Evolutionary conservation across 2,888 invertebrate genomes (phyloP).

Genomic region (Melipona beecheii): DNA sequence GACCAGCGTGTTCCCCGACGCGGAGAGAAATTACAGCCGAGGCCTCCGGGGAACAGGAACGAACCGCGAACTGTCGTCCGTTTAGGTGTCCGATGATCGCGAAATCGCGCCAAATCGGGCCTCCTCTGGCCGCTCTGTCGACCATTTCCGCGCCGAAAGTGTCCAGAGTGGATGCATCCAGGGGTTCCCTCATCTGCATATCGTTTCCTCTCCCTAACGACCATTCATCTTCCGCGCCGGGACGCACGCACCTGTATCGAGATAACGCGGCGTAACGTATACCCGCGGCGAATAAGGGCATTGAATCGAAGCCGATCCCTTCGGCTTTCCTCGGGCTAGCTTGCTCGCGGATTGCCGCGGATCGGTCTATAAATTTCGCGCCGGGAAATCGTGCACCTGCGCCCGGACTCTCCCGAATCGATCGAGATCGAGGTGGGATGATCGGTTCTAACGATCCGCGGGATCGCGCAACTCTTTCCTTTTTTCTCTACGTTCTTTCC

Average conservation of each 20-base stretch:
- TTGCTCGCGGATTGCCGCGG: constrained; percentile 51
- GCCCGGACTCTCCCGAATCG: constrained; percentile 30
- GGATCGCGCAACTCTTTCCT: background rate
- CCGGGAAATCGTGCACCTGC: constrained; percentile 64
- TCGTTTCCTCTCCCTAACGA: constrained; percentile 71
- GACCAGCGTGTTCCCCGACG: too few species aligned
- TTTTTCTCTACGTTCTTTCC: background rate
- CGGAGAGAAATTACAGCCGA: constrained; percentile 6
- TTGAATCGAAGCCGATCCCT: constrained; percentile 71
- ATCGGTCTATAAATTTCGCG: constrained; percentile 68
- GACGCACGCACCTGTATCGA: constrained; percentile 72
- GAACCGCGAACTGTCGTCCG: background rate
- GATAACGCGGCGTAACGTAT: constrained; percentile 68
- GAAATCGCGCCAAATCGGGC: constrained; percentile 55
- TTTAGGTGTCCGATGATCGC: constrained; percentile 27
- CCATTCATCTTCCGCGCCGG: constrained; percentile 66
- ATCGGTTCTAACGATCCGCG: background rate
- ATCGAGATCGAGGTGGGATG: constrained; percentile 22
- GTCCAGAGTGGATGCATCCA: constrained; percentile 19
- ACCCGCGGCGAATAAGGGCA: constrained; percentile 71
- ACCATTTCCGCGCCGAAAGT: constrained; percentile 51
- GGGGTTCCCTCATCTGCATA: constrained; percentile 65
- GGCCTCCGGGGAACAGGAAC: background rate
- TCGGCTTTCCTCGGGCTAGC: constrained; percentile 49
- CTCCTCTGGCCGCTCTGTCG: background rate